Conservation (phyloP, 1,140 invertebrate genomes). For the Phenacoccus solenopsis region DNA sequence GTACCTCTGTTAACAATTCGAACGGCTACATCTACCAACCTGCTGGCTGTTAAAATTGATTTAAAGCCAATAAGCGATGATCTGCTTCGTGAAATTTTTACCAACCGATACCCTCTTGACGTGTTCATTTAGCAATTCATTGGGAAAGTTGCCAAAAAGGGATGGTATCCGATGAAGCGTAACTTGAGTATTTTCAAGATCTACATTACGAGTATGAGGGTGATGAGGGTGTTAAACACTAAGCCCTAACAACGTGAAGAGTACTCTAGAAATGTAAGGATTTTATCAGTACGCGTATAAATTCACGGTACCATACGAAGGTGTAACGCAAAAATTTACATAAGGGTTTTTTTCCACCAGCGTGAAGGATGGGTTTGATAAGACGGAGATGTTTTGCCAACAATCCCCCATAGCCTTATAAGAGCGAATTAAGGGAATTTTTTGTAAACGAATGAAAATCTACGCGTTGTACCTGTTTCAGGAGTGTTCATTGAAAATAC, state of each 20-base stretch:
- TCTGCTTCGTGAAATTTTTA: neutral
- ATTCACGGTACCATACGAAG: neutral
- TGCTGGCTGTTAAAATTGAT: no score
- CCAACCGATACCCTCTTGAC: neutral
- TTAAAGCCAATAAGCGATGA: no score
- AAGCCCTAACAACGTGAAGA: neutral
- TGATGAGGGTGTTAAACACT: neutral
- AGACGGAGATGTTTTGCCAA: neutral
- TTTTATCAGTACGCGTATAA: neutral
- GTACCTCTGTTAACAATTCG: no score
- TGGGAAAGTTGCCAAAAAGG: constrained; percentile 1
- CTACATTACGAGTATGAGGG: neutral
- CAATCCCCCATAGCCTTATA: neutral
- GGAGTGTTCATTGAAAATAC: neutral
- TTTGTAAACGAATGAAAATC: neutral
- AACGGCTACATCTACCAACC: no score
- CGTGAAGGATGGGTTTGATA: neutral
- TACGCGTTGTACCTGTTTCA: neutral
- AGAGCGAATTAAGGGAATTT: no score
- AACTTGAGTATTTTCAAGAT: neutral
- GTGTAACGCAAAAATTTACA: neutral
- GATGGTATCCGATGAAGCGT: neutral
- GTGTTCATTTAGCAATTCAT: neutral
- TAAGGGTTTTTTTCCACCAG: neutral
- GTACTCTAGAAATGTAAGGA: neutral